Percentiles rank a stretch among this genome's conserved stretches.
These are phyloP conservation scores for Pammene aurita DNA, from an alignment of 2,888 invertebrate species.

Conservation along the genomic window DNA sequence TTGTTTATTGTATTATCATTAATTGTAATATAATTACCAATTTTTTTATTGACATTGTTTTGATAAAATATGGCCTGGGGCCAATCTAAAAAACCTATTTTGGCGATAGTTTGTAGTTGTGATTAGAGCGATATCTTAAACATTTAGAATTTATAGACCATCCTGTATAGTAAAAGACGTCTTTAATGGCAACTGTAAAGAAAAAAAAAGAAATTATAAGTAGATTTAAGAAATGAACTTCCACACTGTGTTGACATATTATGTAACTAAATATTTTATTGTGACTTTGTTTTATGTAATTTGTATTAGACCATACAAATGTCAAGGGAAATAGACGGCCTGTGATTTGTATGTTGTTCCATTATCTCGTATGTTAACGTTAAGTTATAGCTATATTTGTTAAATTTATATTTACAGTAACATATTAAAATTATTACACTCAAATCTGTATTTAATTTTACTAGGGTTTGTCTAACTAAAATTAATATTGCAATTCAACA, in stretches of 20 bases:
- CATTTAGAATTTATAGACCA: too few relatives aligned
- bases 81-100: too few relatives aligned
- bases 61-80: not conserved
- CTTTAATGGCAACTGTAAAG: not conserved
- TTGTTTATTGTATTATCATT: not conserved
- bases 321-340: constrained; percentile 9
- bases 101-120: too few relatives aligned
- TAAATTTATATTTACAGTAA: constrained; percentile 30
- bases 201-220: not conserved
- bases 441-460: not conserved
- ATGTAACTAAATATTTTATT: not conserved
- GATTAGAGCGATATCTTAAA: too few relatives aligned
- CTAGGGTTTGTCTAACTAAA: too few relatives aligned
- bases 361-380: constrained; percentile 18
- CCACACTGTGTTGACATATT: not conserved
- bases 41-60: not conserved
- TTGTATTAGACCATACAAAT: constrained; percentile 4
- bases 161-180: too few relatives aligned
- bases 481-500: too few relatives aligned
- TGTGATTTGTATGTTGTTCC: constrained; percentile 31
- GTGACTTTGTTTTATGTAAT: constrained; percentile 11
- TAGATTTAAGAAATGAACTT: constrained; percentile 21
- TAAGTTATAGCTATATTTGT: constrained; percentile 28
- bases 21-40: not conserved
- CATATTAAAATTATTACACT: constrained; percentile 28